Evolutionary conservation across 2,888 invertebrate species (phyloP).

Genomic region (Morpho helenor): DNA sequence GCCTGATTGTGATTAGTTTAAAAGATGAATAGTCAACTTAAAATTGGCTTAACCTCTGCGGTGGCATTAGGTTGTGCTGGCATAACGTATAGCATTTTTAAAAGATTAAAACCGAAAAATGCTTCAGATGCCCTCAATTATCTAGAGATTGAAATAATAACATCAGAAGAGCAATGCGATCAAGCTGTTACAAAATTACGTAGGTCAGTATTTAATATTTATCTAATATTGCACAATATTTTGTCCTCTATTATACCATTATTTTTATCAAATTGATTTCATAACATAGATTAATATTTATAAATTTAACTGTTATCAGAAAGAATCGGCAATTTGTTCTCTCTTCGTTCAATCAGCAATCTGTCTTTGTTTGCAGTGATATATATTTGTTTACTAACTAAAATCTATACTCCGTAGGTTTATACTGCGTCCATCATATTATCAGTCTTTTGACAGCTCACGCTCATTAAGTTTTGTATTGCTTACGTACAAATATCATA

Average conservation of each 20-base stretch:
- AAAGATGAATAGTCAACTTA: conserved; percentile 26
- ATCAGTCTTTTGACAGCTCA: too few species aligned
- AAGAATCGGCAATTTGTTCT: too few species aligned
- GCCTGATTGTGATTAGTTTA: too few species aligned
- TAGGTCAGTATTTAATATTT: conserved; percentile 36
- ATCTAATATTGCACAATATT: not conserved
- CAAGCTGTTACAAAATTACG: conserved; percentile 45
- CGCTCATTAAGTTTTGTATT: too few species aligned
- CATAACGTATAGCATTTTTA: conserved; percentile 37
- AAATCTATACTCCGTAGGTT: too few species aligned
- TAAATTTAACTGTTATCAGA: too few species aligned
- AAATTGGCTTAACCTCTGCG: conserved; percentile 38
- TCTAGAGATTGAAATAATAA: conserved; percentile 46
- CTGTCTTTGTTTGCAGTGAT: too few species aligned
- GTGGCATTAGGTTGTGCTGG: conserved; percentile 41
- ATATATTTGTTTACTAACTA: not conserved
- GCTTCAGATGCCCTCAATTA: conserved; percentile 48
- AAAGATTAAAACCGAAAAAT: conserved; percentile 31
- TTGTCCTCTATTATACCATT: not conserved
- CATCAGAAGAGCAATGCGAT: conserved; percentile 43
- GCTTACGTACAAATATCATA: too few species aligned
- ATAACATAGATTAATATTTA: not conserved
- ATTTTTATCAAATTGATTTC: not conserved
- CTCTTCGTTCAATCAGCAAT: too few species aligned
- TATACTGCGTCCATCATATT: too few species aligned